Evolutionary conservation across 2,797 vertebrate species (phyloP).

Genomic region (Coranthus polyacanthus): DNA sequence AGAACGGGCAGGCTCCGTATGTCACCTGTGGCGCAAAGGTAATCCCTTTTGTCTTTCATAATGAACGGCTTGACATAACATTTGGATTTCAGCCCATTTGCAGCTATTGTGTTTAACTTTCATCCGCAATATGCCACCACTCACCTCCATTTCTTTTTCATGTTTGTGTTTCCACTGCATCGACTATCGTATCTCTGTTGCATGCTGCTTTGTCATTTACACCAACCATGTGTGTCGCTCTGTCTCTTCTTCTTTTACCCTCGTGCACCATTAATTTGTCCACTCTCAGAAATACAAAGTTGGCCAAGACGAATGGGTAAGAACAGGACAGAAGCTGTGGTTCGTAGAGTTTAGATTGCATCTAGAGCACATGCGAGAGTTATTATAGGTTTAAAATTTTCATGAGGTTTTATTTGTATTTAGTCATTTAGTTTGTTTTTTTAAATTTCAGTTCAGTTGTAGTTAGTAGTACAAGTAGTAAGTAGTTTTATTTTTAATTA

Average conservation of each 20-base stretch:
- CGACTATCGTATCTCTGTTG: conserved; percentile 35
- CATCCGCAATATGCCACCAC: conserved; percentile 29
- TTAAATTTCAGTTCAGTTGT: no score
- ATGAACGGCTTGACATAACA: conserved; percentile 28
- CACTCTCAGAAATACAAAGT: conserved; percentile 82
- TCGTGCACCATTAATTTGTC: conserved; percentile 46
- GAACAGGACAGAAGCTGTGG: conserved; percentile 48
- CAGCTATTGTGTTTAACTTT: conserved; percentile 25
- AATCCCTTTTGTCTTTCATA: conserved; percentile 64
- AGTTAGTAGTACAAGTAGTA: no score
- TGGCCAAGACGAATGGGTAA: conserved; percentile 86
- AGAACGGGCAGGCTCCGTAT: conserved; percentile 71
- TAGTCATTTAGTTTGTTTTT: no score
- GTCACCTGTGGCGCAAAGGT: conserved; percentile 87
- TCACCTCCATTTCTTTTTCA: conserved; percentile 17
- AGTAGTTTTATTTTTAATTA: no score
- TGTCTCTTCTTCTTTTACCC: conserved; percentile 25
- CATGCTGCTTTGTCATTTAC: conserved; percentile 46
- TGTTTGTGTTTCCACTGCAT: conserved; percentile 23
- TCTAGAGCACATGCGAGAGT: conserved; percentile 1
- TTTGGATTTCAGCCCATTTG: conserved; percentile 46
- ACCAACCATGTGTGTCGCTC: conserved; percentile 34
- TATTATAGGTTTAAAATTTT: no score
- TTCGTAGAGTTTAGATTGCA: conserved; percentile 38
- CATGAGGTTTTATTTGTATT: no score